phyloP scores from a whole-genome alignment of 2,113 vertebrate genomes.

The Petromus typicus region DNA sequence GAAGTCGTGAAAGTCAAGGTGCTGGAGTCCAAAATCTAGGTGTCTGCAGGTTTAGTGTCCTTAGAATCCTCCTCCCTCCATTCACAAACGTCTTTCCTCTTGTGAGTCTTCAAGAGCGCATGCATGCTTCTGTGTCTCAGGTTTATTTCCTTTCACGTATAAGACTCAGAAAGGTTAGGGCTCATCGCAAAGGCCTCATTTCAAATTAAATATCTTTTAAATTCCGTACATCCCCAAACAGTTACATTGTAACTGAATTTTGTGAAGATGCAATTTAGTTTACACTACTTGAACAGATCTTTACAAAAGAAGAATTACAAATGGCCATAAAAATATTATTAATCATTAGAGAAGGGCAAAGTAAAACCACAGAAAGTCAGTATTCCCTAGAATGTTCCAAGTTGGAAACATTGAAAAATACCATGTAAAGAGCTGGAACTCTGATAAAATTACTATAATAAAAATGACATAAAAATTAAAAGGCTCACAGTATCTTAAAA shows the following conservation, averaged over 20 bases:
- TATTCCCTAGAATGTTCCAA: not conserved
- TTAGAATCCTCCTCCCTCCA: not conserved
- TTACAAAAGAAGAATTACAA: not conserved
- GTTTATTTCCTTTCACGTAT: not conserved
- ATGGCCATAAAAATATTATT: not conserved
- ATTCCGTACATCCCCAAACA: not conserved
- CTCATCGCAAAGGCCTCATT: not conserved
- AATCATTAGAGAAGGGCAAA: not conserved
- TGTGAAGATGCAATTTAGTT: not conserved
- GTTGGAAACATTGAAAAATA: not conserved
- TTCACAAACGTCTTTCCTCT: not conserved
- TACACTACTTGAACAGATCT: not conserved
- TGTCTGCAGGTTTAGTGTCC: not conserved
- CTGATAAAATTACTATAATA: not conserved
- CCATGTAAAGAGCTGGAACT: not conserved
- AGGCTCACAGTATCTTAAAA: not conserved
- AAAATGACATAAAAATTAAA: not conserved
- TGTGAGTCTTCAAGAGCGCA: not conserved
- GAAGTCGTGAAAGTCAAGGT: not conserved
- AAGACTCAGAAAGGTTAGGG: not conserved
- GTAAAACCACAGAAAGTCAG: not conserved
- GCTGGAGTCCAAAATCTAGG: not conserved
- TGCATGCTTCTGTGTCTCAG: not conserved
- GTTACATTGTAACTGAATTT: not conserved
- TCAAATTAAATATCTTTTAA: not conserved